These are phyloP conservation scores for Ptychobarbus kaznakovi DNA, from an alignment of 2,797 vertebrate species.

Conservation along the genomic window DNA sequence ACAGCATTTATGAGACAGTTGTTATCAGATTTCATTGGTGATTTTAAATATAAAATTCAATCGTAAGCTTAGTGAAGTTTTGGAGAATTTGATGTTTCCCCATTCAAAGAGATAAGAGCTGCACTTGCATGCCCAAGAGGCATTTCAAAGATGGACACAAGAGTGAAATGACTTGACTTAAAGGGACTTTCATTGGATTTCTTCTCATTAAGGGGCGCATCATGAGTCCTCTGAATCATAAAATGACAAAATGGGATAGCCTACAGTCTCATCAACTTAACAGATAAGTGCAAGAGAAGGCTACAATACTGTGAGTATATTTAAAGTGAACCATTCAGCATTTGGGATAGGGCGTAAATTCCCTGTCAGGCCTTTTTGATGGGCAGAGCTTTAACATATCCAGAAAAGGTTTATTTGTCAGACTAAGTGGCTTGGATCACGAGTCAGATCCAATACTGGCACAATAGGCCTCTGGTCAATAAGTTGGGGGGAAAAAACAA, in stretches of 20 bases:
- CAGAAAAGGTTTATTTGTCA: conserved; percentile 26
- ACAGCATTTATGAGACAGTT: background rate
- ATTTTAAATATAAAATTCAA: background rate
- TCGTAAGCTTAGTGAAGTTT: background rate
- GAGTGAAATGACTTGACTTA: background rate
- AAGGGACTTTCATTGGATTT: background rate
- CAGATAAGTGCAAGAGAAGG: background rate
- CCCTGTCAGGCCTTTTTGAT: background rate
- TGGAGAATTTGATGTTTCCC: background rate
- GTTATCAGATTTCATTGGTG: background rate
- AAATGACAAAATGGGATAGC: background rate
- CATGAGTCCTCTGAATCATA: background rate
- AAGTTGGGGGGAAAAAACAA: background rate
- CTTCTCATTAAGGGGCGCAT: background rate
- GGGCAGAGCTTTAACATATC: background rate
- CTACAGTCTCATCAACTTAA: background rate
- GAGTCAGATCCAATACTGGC: conserved; percentile 46
- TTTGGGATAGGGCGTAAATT: background rate
- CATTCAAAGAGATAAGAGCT: background rate
- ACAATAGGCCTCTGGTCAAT: conserved; percentile 40
- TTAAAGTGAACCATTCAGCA: background rate
- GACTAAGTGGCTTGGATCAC: conserved; percentile 27
- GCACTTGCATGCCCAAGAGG: background rate
- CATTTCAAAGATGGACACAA: background rate
- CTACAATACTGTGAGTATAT: background rate